Conservation (phyloP, 2,888 invertebrate species). For the Thecophora atra region DNA sequence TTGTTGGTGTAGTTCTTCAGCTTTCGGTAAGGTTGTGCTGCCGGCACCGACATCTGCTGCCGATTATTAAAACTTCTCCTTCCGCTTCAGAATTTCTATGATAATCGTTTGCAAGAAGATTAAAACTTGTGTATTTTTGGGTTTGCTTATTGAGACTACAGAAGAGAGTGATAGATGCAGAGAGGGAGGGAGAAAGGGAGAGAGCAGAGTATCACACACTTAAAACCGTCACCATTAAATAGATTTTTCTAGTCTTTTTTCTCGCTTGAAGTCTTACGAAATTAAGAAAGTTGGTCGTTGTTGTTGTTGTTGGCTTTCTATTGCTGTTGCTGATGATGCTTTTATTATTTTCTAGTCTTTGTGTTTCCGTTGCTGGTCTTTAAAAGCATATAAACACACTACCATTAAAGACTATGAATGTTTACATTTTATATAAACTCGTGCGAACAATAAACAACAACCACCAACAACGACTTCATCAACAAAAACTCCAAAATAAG, state of each 20-base stretch:
- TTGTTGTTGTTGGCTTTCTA: constrained; percentile 17
- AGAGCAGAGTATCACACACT: neutral
- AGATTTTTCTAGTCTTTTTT: neutral
- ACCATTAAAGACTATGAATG: no score
- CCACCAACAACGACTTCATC: no score
- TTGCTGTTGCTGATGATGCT: neutral
- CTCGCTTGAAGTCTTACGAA: constrained; percentile 1
- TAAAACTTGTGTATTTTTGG: neutral
- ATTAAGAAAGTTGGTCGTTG: constrained; percentile 20
- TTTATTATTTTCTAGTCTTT: neutral
- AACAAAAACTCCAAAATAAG: no score
- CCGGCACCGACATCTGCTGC: constrained; percentile 4
- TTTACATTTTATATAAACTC: no score
- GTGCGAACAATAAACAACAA: no score
- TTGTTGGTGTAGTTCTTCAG: no score
- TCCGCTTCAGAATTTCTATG: constrained; percentile 14
- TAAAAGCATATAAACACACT: neutral
- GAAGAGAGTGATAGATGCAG: neutral
- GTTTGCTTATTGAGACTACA: neutral
- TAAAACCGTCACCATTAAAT: neutral
- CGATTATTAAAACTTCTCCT: constrained; percentile 6
- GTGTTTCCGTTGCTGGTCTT: constrained; percentile 6
- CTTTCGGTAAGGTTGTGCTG: no score
- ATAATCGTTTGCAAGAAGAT: constrained; percentile 19
- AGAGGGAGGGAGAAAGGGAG: neutral